phyloP scores from a whole-genome alignment of 2,113 vertebrate species.

The Myrmophylax atrothorax region DNA sequence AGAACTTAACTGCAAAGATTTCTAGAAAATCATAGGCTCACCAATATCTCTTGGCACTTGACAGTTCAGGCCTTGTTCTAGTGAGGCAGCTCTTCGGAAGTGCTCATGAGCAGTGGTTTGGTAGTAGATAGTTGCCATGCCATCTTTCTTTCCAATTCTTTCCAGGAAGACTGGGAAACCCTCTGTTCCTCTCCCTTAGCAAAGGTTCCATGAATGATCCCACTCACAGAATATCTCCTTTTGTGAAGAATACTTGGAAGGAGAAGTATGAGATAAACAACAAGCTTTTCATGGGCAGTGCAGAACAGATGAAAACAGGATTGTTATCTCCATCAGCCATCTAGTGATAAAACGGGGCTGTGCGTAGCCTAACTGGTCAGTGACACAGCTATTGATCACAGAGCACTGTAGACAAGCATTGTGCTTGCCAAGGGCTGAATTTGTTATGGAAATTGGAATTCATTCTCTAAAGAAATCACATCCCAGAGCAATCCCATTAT shows the following conservation, averaged over 20 bases:
- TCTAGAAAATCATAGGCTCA: neutral
- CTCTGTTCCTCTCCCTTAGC: neutral
- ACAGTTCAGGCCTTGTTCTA: neutral
- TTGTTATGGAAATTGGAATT: neutral
- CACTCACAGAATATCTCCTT: neutral
- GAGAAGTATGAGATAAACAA: neutral
- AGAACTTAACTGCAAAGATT: neutral
- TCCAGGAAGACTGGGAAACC: neutral
- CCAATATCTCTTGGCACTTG: neutral
- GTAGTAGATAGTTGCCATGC: neutral
- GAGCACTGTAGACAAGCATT: neutral
- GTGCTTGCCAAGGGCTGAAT: neutral
- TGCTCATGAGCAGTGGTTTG: neutral
- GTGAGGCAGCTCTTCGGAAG: neutral
- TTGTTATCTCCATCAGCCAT: neutral
- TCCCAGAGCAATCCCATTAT: neutral
- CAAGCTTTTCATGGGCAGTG: neutral
- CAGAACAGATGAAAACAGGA: neutral
- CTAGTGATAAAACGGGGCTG: neutral
- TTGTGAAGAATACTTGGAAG: neutral
- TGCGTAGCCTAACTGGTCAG: neutral
- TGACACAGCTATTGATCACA: neutral
- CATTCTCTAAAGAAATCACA: neutral
- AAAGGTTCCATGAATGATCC: neutral
- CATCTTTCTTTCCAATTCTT: neutral